A percentile compares a stretch with the other conserved stretches of the same genome.
phyloP scores from a whole-genome alignment of 1,140 invertebrate species.

The Zelostemma sp. region DNA sequence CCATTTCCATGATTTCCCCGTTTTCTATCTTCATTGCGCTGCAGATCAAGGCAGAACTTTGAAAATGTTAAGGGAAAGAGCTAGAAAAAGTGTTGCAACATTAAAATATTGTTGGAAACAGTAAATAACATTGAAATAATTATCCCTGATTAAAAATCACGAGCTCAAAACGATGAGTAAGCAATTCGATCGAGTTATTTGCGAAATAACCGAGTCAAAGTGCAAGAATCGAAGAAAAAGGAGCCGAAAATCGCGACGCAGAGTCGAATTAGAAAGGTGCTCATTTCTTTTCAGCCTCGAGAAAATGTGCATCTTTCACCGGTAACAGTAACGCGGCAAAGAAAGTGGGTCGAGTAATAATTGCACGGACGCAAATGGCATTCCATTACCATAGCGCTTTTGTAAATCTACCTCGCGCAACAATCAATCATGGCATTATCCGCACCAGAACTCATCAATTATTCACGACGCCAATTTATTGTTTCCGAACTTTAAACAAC shows the following conservation, averaged over 20 bases:
- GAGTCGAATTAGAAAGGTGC: constrained; percentile 21
- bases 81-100: too few species aligned
- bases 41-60: too few species aligned
- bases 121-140: background rate
- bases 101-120: too few species aligned
- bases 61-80: too few species aligned
- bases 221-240: background rate
- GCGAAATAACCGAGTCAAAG: background rate
- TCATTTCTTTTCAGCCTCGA: constrained; percentile 11
- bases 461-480: too few species aligned
- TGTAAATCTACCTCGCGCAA: background rate
- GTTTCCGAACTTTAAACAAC: background rate
- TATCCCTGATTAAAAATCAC: too few species aligned
- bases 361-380: constrained; percentile 40
- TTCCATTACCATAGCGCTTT: constrained; percentile 29
- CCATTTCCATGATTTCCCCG: too few species aligned
- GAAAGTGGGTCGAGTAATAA: constrained; percentile 47
- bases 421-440: background rate
- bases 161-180: background rate
- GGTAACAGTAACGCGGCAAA: constrained; percentile 28
- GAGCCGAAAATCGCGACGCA: background rate
- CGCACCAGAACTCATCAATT: background rate
- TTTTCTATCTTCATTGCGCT: too few species aligned
- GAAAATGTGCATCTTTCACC: constrained; percentile 29
- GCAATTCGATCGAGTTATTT: background rate